Conservation (phyloP, 2,797 vertebrate genomes). For the Lithobates sylvaticus region DNA sequence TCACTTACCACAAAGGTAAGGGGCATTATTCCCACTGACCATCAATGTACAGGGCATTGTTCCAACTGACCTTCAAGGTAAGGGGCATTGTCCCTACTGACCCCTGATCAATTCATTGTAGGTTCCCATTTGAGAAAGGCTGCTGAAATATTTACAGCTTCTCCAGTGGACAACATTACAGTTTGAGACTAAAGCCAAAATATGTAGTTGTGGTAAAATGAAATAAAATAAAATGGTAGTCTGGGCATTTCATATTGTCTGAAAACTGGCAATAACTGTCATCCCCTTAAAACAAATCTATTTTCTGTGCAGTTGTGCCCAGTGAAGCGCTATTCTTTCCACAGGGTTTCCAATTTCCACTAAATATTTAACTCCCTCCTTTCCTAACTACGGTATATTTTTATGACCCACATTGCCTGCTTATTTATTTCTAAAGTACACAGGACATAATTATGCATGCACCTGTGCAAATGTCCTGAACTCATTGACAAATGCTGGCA, state of each 20-base stretch:
- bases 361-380: neutral
- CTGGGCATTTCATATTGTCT: neutral
- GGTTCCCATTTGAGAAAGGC: no score
- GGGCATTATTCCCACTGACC: no score
- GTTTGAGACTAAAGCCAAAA: no score
- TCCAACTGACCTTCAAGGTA: no score
- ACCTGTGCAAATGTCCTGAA: slow-evolving; percentile 2
- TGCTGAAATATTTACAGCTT: no score
- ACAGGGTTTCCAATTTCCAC: neutral
- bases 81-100: no score
- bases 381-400: neutral
- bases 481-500: slow-evolving; percentile 11
- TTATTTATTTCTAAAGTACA: neutral
- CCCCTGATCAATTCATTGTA: no score
- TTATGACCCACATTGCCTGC: neutral
- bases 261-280: neutral
- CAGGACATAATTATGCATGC: neutral
- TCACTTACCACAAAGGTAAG: no score
- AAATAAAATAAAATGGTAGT: neutral
- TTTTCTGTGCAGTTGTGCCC: neutral
- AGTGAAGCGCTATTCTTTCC: neutral
- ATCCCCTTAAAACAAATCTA: neutral
- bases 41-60: no score
- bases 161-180: no score
- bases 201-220: no score